phyloP scores from a whole-genome alignment of 2,113 vertebrate species.

The Sinosuthora webbiana region DNA sequence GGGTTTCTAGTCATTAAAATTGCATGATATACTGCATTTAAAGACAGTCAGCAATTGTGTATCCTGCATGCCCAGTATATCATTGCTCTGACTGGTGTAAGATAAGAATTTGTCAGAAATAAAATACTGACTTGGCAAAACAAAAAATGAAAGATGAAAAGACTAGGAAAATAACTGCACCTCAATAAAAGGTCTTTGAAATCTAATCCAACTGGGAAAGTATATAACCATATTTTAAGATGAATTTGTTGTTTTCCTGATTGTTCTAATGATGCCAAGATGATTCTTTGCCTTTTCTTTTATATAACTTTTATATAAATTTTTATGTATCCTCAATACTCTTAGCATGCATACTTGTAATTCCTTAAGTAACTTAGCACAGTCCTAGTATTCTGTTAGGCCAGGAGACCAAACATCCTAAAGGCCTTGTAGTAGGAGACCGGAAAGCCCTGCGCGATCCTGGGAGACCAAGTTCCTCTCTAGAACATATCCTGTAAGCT shows the following conservation, averaged over 20 bases:
- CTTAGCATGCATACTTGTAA: background rate
- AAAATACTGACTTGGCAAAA: background rate
- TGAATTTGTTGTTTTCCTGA: background rate
- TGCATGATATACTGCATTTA: background rate
- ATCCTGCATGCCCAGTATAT: background rate
- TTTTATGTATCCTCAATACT: background rate
- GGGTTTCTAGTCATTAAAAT: background rate
- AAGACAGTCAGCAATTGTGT: background rate
- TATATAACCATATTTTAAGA: background rate
- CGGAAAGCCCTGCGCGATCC: fast-evolving
- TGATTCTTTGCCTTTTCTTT: background rate
- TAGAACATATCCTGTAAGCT: background rate
- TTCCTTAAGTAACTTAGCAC: background rate
- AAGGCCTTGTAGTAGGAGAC: too few relatives aligned
- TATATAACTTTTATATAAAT: background rate
- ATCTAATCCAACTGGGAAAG: background rate
- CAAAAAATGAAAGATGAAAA: background rate
- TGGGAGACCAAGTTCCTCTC: background rate
- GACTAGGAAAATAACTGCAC: background rate
- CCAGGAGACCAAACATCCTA: background rate
- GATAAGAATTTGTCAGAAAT: background rate
- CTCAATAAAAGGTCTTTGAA: background rate
- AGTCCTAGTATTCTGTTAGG: background rate
- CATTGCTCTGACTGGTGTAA: background rate
- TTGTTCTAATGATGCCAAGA: background rate